phyloP scores from a whole-genome alignment of 2,113 vertebrate genomes.

The Diphyllodes magnificus region DNA sequence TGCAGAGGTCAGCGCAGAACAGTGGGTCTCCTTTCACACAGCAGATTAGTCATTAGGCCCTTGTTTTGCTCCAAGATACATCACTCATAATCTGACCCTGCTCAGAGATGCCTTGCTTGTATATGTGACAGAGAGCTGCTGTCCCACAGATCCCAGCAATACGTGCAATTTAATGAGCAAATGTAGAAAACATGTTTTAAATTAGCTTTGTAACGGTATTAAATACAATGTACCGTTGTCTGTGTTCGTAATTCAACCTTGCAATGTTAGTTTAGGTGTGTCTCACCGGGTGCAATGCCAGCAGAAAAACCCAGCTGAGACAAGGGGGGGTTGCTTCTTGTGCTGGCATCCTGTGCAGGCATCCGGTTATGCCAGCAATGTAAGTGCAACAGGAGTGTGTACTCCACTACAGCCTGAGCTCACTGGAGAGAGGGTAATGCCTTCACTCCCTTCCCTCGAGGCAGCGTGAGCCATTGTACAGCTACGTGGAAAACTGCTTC shows the following conservation, averaged over 20 bases:
- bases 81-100: not conserved
- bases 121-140: not conserved
- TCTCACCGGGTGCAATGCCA: accelerated
- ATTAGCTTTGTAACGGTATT: not conserved
- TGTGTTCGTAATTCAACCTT: not conserved
- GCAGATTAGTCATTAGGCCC: no score
- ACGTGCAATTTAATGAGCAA: not conserved
- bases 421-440: accelerated
- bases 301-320: not conserved
- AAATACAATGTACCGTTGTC: not conserved
- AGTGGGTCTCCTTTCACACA: not conserved
- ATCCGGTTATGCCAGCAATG: no score
- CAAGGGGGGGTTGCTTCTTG: not conserved
- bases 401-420: not conserved
- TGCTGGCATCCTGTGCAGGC: not conserved
- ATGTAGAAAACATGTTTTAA: not conserved
- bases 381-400: accelerated
- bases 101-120: not conserved
- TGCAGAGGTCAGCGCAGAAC: not conserved
- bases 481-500: not conserved
- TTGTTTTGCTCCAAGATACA: not conserved
- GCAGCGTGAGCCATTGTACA: accelerated
- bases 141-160: not conserved
- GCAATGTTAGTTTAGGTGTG: not conserved
- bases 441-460: not conserved